Base-by-base conservation (phyloP, 2,888 invertebrate species). In the Sinhomidia bicolor region DNA sequence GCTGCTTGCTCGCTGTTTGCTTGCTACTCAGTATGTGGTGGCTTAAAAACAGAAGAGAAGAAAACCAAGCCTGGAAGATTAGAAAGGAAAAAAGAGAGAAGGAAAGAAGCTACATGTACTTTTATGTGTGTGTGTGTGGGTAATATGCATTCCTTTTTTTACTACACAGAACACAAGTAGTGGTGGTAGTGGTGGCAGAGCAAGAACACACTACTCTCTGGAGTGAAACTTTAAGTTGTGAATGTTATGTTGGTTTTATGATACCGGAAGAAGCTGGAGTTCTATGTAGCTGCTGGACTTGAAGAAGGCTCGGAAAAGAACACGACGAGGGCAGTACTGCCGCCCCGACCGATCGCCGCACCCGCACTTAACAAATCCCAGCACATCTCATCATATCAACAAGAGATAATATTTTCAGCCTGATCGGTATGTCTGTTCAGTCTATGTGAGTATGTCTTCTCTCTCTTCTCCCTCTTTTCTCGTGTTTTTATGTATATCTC, bases 321-420 rank as follows among this genome's bases (percentile, higher is more conserved):
- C 82, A 90, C 88, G 84, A 90, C 89, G 90, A 90, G 89, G 91
- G 91, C 91, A 90, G 91, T 90, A 91, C 90, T 85, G 90, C 89
- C 90, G 90, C 86, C 90, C 88, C 90, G 91, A 90, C 90, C 90
- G 89, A 91, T 89, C 91, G 91, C 91, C 91, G 89, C 91, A 91
- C 91, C 90, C 91, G 91, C 90, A 90, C 91, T 90, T 91, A 90
- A 89, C 89, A 90, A 90, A 90, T 84, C 82, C 85, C 87, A 89
- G 84, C 89, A 84, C 88, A 89, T 86, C 83, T 89, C 89, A 85
- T 89, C 89, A 90, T 89, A 88, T 88, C 88, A 88, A 88, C 88
- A 88, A 88, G 88, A 88, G 82, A 88, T 88, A 88, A 88, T 88
- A 88, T 88, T 88, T 88, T 88, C 88, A 83, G 78, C 57, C 83